Evolutionary conservation across 1,140 invertebrate genomes (phyloP).

Genomic region (Hycleus phaleratus): DNA sequence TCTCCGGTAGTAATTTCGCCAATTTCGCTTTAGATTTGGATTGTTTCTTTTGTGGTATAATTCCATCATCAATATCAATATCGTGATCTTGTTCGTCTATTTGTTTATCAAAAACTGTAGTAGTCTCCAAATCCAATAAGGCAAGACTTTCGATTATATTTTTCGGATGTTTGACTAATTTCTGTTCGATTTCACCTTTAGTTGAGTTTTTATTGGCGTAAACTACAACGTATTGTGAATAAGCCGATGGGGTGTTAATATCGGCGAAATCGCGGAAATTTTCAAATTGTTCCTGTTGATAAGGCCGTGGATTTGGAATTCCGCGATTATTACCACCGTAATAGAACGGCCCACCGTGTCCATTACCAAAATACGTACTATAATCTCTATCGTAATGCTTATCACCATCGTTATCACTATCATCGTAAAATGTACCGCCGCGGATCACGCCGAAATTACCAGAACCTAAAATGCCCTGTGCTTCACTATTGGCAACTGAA

Average conservation of each 20-base stretch:
- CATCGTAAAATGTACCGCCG: conserved; percentile 76
- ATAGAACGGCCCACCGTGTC: conserved; percentile 51
- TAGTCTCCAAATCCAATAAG: conserved; percentile 52
- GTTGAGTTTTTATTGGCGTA: conserved; percentile 62
- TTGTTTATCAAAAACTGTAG: conserved; percentile 29
- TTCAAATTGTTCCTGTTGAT: conserved; percentile 68
- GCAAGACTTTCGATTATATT: conserved; percentile 75
- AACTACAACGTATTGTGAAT: conserved; percentile 73
- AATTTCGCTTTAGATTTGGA: conserved; percentile 59
- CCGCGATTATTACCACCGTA: conserved; percentile 37
- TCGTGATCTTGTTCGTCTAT: not conserved
- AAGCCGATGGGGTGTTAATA: conserved; percentile 73
- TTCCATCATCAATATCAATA: conserved; percentile 19
- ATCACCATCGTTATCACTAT: conserved; percentile 42
- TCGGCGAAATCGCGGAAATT: conserved; percentile 85
- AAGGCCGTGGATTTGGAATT: conserved; percentile 51
- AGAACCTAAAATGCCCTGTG: conserved; percentile 56
- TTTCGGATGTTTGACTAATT: conserved; percentile 51
- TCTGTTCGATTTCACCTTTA: conserved; percentile 8
- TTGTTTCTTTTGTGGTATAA: conserved; percentile 45
- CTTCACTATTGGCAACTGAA: conserved; percentile 7
- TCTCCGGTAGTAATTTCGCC: conserved; percentile 53
- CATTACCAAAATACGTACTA: conserved; percentile 56
- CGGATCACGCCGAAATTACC: conserved; percentile 83
- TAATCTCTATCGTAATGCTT: conserved; percentile 45